Evolutionary conservation across 2,888 invertebrate species (phyloP).

Genomic region (Papilio gigon): DNA sequence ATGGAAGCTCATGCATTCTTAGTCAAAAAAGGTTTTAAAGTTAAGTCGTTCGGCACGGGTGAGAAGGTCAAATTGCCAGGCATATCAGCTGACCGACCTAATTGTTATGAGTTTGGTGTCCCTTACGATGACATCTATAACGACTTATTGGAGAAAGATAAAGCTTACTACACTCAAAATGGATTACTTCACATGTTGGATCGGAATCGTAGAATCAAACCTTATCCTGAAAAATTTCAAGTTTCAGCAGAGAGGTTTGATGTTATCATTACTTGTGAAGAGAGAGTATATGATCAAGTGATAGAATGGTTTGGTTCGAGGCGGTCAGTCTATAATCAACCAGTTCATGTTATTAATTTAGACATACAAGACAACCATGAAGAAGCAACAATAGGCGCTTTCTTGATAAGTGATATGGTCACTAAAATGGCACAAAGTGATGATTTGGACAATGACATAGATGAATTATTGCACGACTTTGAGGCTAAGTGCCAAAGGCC

Average conservation of each 20-base stretch:
- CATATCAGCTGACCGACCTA: conserved; percentile 95
- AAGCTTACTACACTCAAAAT: conserved; percentile 97
- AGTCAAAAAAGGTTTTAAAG: conserved; percentile 97
- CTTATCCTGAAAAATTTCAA: conserved; percentile 97
- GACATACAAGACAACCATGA: conserved; percentile 99
- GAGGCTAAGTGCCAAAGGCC: conserved; percentile 93
- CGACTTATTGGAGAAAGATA: conserved; percentile 94
- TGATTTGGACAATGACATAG: conserved; percentile 98
- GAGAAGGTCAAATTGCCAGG: conserved; percentile 99
- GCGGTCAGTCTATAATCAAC: conserved; percentile 90
- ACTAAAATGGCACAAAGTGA: conserved; percentile 93
- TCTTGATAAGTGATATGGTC: conserved; percentile 97
- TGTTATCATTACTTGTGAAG: conserved; percentile 98
- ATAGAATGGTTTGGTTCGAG: conserved; percentile 94
- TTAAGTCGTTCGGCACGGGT: conserved; percentile 96
- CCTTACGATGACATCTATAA: conserved; percentile 98
- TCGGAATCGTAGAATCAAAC: conserved; percentile 97
- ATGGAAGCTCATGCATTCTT: conserved; percentile 99
- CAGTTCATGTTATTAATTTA: conserved; percentile 98
- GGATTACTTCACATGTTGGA: conserved; percentile 99
- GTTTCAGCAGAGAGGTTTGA: conserved; percentile 94
- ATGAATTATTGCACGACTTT: conserved; percentile 96
- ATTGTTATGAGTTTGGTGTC: conserved; percentile 97
- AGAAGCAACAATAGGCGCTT: conserved; percentile 99
- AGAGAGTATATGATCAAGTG: conserved; percentile 99